These are phyloP conservation scores for Eleutherodactylus coqui DNA, from an alignment of 2,797 vertebrate genomes.

Conservation along the genomic window DNA sequence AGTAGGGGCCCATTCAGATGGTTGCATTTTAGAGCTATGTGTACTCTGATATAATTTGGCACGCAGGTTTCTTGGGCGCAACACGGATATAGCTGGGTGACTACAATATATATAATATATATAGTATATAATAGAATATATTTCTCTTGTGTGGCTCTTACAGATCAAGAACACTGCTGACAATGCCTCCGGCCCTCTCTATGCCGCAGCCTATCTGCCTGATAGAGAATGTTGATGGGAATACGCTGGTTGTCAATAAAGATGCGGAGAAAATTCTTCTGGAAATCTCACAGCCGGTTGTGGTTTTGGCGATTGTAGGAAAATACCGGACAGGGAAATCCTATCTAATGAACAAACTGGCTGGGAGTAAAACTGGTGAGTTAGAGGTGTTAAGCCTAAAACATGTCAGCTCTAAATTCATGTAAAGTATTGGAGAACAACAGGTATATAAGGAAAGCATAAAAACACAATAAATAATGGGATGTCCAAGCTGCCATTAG, in stretches of 20 bases:
- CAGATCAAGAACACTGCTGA: not conserved
- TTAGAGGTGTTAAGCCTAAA: not conserved
- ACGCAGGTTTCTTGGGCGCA: too few species aligned
- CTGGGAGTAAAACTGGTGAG: slow-evolving; percentile 63
- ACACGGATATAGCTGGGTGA: too few species aligned
- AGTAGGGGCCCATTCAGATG: too few species aligned
- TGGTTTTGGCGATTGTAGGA: slow-evolving; percentile 68
- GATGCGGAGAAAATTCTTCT: slow-evolving; percentile 62
- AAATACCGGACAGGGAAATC: slow-evolving; percentile 69
- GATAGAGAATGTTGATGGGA: slow-evolving; percentile 61
- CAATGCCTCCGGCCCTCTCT: not conserved
- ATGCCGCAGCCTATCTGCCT: slow-evolving; percentile 68
- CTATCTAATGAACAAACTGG: slow-evolving; percentile 71
- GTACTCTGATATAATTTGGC: too few species aligned
- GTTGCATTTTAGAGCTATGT: too few species aligned
- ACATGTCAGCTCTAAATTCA: not conserved
- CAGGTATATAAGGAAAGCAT: not conserved
- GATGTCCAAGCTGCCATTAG: too few species aligned
- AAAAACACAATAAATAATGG: too few species aligned
- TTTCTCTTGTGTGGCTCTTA: not conserved
- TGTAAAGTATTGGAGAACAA: too few species aligned
- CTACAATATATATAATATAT: too few species aligned
- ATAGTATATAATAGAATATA: not conserved
- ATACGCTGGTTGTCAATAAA: slow-evolving; percentile 17
- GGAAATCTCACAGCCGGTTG: slow-evolving; percentile 63